phyloP scores from a whole-genome alignment of 2,113 vertebrate genomes.

The Catharus minimus region DNA sequence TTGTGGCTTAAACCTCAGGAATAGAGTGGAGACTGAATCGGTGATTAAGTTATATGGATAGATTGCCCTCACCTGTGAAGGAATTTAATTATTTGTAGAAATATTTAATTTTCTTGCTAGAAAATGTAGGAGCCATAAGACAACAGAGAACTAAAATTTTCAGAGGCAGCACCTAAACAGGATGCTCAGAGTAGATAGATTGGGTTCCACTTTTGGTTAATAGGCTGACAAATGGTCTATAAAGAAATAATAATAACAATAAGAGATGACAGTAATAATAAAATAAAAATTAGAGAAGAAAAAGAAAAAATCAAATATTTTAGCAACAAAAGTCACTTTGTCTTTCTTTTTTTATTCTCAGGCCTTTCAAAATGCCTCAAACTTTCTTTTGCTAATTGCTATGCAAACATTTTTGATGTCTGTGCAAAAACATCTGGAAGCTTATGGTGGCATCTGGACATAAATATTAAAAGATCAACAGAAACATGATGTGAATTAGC shows the following conservation, averaged over 20 bases:
- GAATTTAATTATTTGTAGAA: not conserved
- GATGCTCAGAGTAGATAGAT: not conserved
- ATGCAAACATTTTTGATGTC: slow-evolving; percentile 43
- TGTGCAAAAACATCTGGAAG: slow-evolving; percentile 53
- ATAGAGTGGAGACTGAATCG: not conserved
- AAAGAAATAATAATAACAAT: not conserved
- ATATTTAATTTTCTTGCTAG: not conserved
- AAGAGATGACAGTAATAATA: not conserved
- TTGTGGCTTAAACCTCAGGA: not conserved
- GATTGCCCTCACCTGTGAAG: not conserved
- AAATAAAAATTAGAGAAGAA: not conserved
- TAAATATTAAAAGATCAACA: slow-evolving; percentile 61
- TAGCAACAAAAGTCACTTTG: not conserved
- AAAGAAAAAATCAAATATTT: not conserved
- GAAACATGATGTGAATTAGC: slow-evolving; percentile 18
- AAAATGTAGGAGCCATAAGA: not conserved
- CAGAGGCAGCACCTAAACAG: not conserved
- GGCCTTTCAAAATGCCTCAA: slow-evolving; percentile 3
- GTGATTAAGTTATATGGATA: not conserved
- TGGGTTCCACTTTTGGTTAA: not conserved
- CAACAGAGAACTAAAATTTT: not conserved
- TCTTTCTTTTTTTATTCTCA: not conserved
- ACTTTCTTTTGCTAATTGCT: slow-evolving; percentile 28
- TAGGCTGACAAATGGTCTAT: not conserved
- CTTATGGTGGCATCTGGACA: slow-evolving; percentile 37